These are phyloP conservation scores for Synaphobranchus kaupii DNA, from an alignment of 2,797 vertebrate species.

Conservation along the genomic window DNA sequence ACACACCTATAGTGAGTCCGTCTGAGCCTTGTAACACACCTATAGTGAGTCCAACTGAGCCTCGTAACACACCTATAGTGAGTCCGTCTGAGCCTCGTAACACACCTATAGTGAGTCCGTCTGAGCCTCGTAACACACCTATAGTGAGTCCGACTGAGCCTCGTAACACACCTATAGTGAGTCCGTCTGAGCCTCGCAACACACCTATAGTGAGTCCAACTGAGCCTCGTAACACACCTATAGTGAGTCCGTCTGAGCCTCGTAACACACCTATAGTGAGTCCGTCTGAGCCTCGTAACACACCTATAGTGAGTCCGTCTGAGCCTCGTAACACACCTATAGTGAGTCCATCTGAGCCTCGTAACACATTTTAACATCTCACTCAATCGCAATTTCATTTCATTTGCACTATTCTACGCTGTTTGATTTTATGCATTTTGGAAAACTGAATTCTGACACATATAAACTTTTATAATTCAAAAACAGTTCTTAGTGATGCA, in stretches of 20 bases:
- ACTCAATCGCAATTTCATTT: background rate
- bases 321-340: background rate
- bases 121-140: background rate
- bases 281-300: background rate
- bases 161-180: background rate
- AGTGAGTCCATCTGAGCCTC: background rate
- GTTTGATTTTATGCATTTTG: background rate
- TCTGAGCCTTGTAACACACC: background rate
- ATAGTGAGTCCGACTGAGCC: background rate
- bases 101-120: background rate
- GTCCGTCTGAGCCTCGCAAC: background rate
- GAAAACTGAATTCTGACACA: background rate
- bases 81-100: background rate
- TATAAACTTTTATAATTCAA: background rate
- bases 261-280: background rate
- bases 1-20: background rate
- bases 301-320: background rate
- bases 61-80: background rate
- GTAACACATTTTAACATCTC: background rate
- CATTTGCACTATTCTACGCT: background rate
- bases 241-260: background rate
- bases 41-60: background rate
- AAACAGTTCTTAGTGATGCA: constrained; percentile 39
- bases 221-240: background rate
- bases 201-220: background rate